phyloP scores from a whole-genome alignment of 2,888 invertebrate species.

The Hipparchia sbordonii region DNA sequence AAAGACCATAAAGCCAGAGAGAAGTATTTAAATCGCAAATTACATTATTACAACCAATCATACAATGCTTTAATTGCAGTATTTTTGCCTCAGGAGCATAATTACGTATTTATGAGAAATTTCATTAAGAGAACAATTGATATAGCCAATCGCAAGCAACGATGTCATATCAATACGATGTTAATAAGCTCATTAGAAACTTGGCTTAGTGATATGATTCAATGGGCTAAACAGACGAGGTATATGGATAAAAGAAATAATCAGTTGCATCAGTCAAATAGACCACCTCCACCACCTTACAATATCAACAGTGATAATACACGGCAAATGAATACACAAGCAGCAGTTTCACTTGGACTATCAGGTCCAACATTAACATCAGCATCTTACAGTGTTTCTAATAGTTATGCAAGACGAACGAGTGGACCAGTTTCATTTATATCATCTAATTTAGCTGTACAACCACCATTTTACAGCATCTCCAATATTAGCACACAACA shows the following conservation, averaged over 20 bases:
- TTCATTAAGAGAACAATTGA: conserved; percentile 46
- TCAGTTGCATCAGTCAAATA: not conserved
- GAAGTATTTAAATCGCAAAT: conserved; percentile 38
- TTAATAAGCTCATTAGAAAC: not conserved
- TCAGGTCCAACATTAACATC: not conserved
- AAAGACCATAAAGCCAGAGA: not conserved
- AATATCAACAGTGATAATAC: not conserved
- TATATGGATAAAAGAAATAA: not conserved
- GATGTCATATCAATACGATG: conserved; percentile 1
- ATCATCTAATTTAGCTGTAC: not conserved
- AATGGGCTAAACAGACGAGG: conserved; percentile 21
- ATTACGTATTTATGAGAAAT: conserved; percentile 43
- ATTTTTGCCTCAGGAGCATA: conserved; percentile 52
- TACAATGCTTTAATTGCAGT: conserved; percentile 46
- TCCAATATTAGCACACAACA: not conserved
- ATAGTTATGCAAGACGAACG: not conserved
- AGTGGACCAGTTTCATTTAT: not conserved
- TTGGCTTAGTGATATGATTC: conserved; percentile 17
- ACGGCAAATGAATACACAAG: not conserved
- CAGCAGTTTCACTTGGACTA: not conserved
- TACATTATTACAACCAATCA: conserved; percentile 49
- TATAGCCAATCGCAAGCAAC: conserved; percentile 18
- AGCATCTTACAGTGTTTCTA: not conserved
- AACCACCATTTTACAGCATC: not conserved
- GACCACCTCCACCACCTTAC: not conserved